phyloP scores from a whole-genome alignment of 2,888 invertebrate species.

The Xestia rhomboidea region DNA sequence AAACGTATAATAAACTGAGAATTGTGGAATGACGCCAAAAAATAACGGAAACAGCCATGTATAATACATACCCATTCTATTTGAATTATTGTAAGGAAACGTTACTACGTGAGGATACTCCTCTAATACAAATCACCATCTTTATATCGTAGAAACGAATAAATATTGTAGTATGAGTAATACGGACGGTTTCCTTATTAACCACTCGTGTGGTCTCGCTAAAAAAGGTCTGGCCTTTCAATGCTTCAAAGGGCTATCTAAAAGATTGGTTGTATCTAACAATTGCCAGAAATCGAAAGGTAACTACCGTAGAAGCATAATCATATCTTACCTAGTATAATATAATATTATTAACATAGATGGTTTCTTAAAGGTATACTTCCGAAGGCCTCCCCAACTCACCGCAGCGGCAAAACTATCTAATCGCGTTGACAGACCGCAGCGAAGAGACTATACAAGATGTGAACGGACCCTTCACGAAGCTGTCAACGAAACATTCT shows the following conservation, averaged over 20 bases:
- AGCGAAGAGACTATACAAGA: background rate
- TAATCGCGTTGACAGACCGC: background rate
- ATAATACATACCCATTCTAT: constrained; percentile 51
- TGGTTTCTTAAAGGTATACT: background rate
- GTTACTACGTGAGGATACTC: constrained; percentile 46
- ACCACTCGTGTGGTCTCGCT: background rate
- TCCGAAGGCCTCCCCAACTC: background rate
- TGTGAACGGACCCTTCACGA: background rate
- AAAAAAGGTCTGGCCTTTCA: constrained; percentile 10
- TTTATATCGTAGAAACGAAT: constrained; percentile 38
- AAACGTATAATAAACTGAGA: constrained; percentile 50
- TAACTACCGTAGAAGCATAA: background rate
- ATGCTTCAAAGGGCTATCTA: constrained; percentile 5
- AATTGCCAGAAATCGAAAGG: background rate
- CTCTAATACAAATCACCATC: constrained; percentile 53
- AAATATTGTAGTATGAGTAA: constrained; percentile 34
- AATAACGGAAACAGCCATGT: constrained; percentile 50
- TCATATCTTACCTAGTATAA: background rate
- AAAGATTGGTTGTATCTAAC: background rate
- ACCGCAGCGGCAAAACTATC: background rate
- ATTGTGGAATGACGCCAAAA: constrained; percentile 62
- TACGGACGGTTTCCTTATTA: constrained; percentile 10
- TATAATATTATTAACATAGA: background rate
- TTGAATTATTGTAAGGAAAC: constrained; percentile 62
- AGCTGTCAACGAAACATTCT: background rate